phyloP scores from a whole-genome alignment of 2,888 invertebrate species.

The Synanthedon vespiformis region DNA sequence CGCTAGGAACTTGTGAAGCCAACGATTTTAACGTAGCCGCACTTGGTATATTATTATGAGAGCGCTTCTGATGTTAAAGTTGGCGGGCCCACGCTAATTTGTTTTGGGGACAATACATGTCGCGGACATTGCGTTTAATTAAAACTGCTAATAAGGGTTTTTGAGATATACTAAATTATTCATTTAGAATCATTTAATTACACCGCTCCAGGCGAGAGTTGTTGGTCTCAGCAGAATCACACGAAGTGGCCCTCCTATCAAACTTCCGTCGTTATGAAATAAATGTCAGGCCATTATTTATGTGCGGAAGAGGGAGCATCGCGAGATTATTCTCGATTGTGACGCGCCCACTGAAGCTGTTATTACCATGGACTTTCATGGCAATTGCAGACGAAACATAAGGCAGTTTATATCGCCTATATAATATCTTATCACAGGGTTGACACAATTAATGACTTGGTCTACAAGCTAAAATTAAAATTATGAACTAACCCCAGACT shows the following conservation, averaged over 20 bases:
- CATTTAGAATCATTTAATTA: not conserved
- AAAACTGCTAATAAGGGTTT: constrained; percentile 7
- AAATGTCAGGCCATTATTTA: constrained; percentile 58
- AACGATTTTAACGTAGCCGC: constrained; percentile 1
- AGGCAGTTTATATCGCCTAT: too few species aligned
- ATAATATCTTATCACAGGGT: too few species aligned
- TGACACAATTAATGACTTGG: too few species aligned
- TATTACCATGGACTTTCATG: constrained; percentile 26
- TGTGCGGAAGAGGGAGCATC: constrained; percentile 50
- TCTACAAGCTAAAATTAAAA: too few species aligned
- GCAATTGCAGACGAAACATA: too few species aligned
- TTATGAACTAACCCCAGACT: too few species aligned
- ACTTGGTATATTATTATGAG: not conserved
- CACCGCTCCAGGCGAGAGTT: not conserved
- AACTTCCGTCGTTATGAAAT: constrained; percentile 57
- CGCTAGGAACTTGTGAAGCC: constrained; percentile 10
- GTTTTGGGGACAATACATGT: not conserved
- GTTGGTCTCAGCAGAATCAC: constrained; percentile 19
- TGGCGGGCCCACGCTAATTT: not conserved
- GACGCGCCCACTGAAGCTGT: constrained; percentile 46
- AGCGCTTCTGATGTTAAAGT: not conserved
- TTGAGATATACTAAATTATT: constrained; percentile 1
- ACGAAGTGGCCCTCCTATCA: constrained; percentile 41
- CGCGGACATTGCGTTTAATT: constrained; percentile 3
- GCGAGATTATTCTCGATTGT: constrained; percentile 49